Evolutionary conservation across 2,888 invertebrate genomes (phyloP), one percentile per base, ranked within the genome.

Genomic region (Perizoma flavofasciatum): DNA sequence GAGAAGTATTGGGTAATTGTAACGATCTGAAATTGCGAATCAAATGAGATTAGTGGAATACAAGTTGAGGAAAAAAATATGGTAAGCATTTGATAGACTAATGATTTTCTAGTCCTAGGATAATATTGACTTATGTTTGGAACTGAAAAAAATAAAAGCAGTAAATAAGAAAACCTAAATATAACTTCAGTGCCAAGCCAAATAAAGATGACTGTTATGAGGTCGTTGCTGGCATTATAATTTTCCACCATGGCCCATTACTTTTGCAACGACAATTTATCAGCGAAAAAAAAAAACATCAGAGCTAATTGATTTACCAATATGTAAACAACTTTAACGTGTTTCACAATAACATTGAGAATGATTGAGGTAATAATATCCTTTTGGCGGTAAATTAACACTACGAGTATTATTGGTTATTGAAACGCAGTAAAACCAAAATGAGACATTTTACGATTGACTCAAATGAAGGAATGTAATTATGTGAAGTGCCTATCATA

Each of bases 361-460:
- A 5, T 37, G 37, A 57, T 37, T 59, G 37, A 53, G 56, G 53
- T 51, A 49, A 56, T 44, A 52, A 59, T 63, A 65, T 61, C 50
- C 33, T 49, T 59, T 49, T 55, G 9, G 45, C 34, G 49, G 54
- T 52, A 40, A 61, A 61, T 65, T 55, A 61, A 61, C 56, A 61
- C 52, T 45, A 40, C 11, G 50, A 50, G 41, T 58, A 54, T 59
- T 63, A 65, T 70, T 61, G 63, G 54, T 32, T 35, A 55, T 66
- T 61, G 52, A 63, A 68, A 63, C 50, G 40, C 10, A 55, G 69
- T 72, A 65, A 73, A 69, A 61, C 37, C 65, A 55, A 59, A 55
- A 69, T 69, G 60, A 64, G 58, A 67, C 52, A 65, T 51, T 65
- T 61, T 49, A 54, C 59, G 60, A 69, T 72, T 67, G 68, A 66